These are phyloP conservation scores for Isoperla grammatica DNA, from an alignment of 2,888 invertebrate genomes.

Conservation along the genomic window DNA sequence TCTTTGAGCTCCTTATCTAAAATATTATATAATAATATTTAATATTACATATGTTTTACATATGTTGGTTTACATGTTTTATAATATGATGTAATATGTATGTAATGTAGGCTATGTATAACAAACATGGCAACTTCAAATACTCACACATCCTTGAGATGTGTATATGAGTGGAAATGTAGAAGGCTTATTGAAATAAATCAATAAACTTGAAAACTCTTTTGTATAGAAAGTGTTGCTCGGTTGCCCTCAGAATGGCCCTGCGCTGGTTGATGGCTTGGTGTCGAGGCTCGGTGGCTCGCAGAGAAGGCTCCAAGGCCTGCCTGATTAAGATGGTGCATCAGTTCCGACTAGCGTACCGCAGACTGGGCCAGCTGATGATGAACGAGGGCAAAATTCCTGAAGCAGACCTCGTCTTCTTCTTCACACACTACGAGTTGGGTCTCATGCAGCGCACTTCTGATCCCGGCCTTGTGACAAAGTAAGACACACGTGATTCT, in stretches of 20 bases:
- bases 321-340: conserved; percentile 50
- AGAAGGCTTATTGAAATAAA: too few relatives aligned
- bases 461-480: conserved; percentile 40
- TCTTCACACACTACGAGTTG: conserved; percentile 62
- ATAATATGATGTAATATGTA: too few relatives aligned
- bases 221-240: too few relatives aligned
- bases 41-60: too few relatives aligned
- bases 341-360: conserved; percentile 54
- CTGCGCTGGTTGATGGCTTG: conserved; percentile 42
- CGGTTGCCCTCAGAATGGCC: conserved; percentile 38
- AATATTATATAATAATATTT: too few relatives aligned
- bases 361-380: conserved; percentile 53
- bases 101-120: too few relatives aligned
- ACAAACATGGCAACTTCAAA: too few relatives aligned
- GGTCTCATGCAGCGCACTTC: conserved; percentile 46
- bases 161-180: too few relatives aligned
- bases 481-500: conserved; percentile 46
- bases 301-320: conserved; percentile 63
- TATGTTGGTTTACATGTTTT: too few relatives aligned
- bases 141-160: too few relatives aligned
- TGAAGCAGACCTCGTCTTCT: conserved; percentile 58
- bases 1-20: too few relatives aligned
- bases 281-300: conserved; percentile 42
- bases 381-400: conserved; percentile 59
- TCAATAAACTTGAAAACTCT: too few relatives aligned